Evolutionary conservation across 2,113 vertebrate species (phyloP), one percentile per base, ranked within the genome.

Genomic region (Loxodonta africana): DNA sequence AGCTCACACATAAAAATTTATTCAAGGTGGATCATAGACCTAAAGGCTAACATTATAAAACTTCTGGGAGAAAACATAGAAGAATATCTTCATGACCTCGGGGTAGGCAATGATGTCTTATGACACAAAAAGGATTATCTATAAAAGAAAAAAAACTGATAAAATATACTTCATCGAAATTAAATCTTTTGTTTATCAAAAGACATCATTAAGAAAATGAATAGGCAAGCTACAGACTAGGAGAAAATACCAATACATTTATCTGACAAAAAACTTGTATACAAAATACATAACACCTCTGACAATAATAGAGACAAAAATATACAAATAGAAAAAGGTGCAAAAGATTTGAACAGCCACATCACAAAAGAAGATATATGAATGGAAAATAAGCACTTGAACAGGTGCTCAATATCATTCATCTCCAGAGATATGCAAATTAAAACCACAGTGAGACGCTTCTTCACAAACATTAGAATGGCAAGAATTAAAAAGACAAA

Each of bases 191-290:
- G 23, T n/a, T 87, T 48, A 85, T 88, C 8, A 84, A 62, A 80
- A 80, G 26, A 48, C 30, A 51, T 83, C 37, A 46, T 37, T 85
- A 69, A 82, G 60, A 65, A 94, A 92, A 44, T 37, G 18, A 87
- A 53, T 33, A 93, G 51, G 3, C 21, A 91, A 95, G 20, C 14
- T 57, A 93, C 11, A 83, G 11, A 53, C 51, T 78, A 18, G 12
- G 30, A 86, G 30, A 93, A 93, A 88, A 94, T 51, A 86, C 67
- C 46, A 81, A 41, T 76, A 28, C 14, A 73, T 53, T 90, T 96
- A 96, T 90, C 76, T 88, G 67, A 91, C 44, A 93, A 91, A 91
- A 26, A 84, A 85, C 1, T 26, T 77, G 11, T 28, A 92, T 46
- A 25, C n/a, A 85, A 73, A 90, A 57, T 85, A 90, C 14, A 37